These are phyloP conservation scores for Cyclophora punctaria DNA, from an alignment of 2,888 invertebrate genomes.

Conservation along the genomic window DNA sequence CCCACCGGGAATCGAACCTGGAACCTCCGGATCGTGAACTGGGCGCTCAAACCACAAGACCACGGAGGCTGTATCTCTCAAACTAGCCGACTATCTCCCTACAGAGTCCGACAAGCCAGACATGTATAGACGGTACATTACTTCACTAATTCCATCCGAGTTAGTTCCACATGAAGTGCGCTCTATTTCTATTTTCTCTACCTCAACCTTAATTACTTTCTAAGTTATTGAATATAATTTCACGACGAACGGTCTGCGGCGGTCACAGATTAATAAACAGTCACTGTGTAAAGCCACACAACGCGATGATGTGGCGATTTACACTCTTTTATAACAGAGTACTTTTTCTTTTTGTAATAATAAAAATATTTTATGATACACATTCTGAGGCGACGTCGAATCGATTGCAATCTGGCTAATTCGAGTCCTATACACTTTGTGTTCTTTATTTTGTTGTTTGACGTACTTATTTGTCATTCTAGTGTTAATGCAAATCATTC, in stretches of 20 bases:
- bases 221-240: constrained; percentile 47
- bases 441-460: constrained; percentile 6
- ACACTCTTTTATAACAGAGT: constrained; percentile 40
- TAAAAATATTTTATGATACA: constrained; percentile 53
- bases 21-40: no score
- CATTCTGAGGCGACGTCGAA: constrained; percentile 35
- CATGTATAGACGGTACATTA: no score
- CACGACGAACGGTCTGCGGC: constrained; percentile 45
- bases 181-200: constrained; percentile 13
- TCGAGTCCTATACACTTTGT: constrained; percentile 23
- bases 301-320: constrained; percentile 53
- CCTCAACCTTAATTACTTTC: constrained; percentile 19
- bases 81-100: no score
- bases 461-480: no score
- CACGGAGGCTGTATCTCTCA: no score
- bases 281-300: constrained; percentile 36
- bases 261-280: constrained; percentile 22
- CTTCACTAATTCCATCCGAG: constrained; percentile 6
- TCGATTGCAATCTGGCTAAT: constrained; percentile 45
- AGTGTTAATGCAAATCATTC: no score
- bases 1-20: no score
- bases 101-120: no score
- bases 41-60: no score
- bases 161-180: constrained; percentile 10
- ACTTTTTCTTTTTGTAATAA: constrained; percentile 41